Evolutionary conservation across 1,140 invertebrate species (phyloP).

Genomic region (Teleopsis dalmanni): DNA sequence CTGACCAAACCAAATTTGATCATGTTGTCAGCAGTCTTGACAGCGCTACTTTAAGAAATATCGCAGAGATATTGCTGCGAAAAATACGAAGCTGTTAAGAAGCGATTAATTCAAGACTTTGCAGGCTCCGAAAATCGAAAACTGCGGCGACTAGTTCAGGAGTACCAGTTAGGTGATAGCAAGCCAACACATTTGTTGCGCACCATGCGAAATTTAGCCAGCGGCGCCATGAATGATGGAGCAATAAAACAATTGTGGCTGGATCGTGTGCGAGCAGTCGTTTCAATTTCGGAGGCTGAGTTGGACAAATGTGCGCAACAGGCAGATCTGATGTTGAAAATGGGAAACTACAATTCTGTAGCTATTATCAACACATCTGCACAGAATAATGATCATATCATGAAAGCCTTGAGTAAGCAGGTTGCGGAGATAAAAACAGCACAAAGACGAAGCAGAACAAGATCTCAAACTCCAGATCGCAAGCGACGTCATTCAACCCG

Average conservation of each 20-base stretch:
- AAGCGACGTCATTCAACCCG: too few relatives aligned
- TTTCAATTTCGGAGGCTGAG: too few relatives aligned
- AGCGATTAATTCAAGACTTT: not conserved
- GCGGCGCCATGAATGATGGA: not conserved
- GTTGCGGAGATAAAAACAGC: too few relatives aligned
- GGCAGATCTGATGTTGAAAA: too few relatives aligned
- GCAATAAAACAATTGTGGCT: not conserved
- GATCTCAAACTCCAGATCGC: too few relatives aligned
- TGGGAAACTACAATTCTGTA: too few relatives aligned
- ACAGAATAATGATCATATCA: too few relatives aligned
- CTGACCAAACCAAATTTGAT: constrained; percentile 1
- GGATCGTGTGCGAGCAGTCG: too few relatives aligned
- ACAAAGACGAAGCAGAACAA: too few relatives aligned
- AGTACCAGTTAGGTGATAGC: not conserved
- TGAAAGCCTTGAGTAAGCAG: too few relatives aligned
- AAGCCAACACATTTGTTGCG: not conserved
- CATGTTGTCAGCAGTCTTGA: not conserved
- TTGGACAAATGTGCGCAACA: too few relatives aligned
- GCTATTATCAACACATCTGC: too few relatives aligned
- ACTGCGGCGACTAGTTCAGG: not conserved
- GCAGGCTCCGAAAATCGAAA: not conserved
- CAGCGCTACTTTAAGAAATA: not conserved
- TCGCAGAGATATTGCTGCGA: not conserved
- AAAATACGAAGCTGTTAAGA: not conserved
- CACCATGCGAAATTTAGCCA: not conserved